Percentiles rank a stretch among this genome's conserved stretches.
Evolutionary conservation across 2,888 invertebrate species (phyloP).

Genomic region (Apomyelois bistriatella): DNA sequence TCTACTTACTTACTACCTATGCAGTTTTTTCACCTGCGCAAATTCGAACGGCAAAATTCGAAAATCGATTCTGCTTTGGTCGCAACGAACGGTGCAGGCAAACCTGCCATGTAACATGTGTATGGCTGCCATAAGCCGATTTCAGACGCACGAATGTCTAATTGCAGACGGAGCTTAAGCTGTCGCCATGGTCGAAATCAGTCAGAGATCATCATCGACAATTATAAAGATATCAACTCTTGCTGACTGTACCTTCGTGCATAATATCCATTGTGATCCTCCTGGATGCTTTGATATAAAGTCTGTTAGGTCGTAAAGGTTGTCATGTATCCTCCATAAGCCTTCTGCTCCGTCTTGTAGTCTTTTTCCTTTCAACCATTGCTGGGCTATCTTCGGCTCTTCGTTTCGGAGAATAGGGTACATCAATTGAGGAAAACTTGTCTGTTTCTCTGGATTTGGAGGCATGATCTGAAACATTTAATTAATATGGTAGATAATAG

Average conservation of each 20-base stretch:
- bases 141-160: too few species aligned
- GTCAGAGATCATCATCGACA: too few species aligned
- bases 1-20: too few species aligned
- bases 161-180: too few species aligned
- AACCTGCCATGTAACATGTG: too few species aligned
- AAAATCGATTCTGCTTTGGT: too few species aligned
- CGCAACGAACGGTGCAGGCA: too few species aligned
- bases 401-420: slow-evolving; percentile 70
- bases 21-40: too few species aligned
- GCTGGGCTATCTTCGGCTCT: slow-evolving; percentile 56
- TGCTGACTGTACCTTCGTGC: slow-evolving; percentile 86
- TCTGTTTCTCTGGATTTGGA: slow-evolving; percentile 41
- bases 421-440: slow-evolving; percentile 71
- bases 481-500: not conserved
- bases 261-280: slow-evolving; percentile 86
- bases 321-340: slow-evolving; percentile 88
- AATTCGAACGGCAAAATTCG: too few species aligned
- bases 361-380: slow-evolving; percentile 84
- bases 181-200: too few species aligned
- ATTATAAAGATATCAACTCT: too few species aligned
- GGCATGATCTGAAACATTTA: slow-evolving; percentile 36
- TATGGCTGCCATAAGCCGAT: too few species aligned
- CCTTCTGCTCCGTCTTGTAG: slow-evolving; percentile 86
- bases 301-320: slow-evolving; percentile 90
- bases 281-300: slow-evolving; percentile 93